phyloP scores from a whole-genome alignment of 2,888 invertebrate species.

The Dicyrtoma fusca region DNA sequence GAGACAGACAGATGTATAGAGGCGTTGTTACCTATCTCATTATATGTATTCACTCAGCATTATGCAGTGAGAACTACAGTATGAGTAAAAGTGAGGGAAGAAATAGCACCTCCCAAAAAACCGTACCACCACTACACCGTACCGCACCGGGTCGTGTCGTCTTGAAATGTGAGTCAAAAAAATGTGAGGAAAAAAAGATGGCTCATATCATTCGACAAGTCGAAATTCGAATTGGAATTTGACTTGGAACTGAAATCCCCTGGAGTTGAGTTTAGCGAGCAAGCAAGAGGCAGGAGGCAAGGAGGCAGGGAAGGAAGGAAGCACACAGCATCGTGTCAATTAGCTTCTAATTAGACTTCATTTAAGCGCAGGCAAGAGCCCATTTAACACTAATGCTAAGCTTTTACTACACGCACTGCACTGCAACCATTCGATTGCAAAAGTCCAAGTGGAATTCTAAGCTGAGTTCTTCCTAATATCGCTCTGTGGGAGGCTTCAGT shows the following conservation, averaged over 20 bases:
- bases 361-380: conserved; percentile 46
- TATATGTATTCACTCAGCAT: too few species aligned
- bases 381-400: conserved; percentile 47
- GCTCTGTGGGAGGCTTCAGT: conserved; percentile 36
- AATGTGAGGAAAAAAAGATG: conserved; percentile 19
- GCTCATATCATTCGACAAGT: conserved; percentile 21
- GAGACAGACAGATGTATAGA: too few species aligned
- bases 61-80: too few species aligned
- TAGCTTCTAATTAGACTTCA: conserved; percentile 56
- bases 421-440: too few species aligned
- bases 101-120: neutral
- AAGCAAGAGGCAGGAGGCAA: neutral
- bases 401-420: too few species aligned
- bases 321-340: conserved; percentile 51
- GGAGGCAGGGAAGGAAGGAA: conserved; percentile 7
- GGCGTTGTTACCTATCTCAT: too few species aligned
- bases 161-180: conserved; percentile 41
- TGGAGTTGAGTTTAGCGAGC: conserved; percentile 30
- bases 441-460: neutral
- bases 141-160: neutral
- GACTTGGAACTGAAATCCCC: conserved; percentile 40
- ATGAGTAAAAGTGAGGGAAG: too few species aligned
- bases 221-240: too few species aligned
- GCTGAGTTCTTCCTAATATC: conserved; percentile 26
- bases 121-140: neutral